Conservation (phyloP, 2,113 vertebrate species). For the Bungarus multicinctus region DNA sequence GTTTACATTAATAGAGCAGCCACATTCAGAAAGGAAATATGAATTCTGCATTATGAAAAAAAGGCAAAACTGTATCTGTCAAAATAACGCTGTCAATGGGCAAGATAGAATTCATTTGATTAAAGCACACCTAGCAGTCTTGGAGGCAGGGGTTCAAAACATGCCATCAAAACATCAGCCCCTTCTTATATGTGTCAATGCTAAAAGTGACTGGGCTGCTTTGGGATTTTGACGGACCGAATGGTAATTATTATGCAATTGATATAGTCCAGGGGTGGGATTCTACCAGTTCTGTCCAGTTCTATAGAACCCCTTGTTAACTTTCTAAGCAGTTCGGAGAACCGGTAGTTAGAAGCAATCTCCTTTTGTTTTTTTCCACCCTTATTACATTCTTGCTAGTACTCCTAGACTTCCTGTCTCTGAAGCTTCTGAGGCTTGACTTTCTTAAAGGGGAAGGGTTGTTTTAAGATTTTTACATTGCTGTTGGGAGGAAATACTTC, state of each 20-base stretch:
- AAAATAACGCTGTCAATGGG: not conserved
- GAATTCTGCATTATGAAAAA: not conserved
- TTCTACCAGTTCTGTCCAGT: no score
- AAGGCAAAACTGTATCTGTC: not conserved
- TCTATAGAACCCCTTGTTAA: no score
- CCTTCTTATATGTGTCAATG: not conserved
- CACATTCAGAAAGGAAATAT: not conserved
- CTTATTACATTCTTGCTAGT: no score
- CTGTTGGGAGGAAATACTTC: no score
- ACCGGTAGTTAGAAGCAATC: no score
- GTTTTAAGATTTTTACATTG: no score
- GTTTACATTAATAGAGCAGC: not conserved
- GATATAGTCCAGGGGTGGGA: not conserved
- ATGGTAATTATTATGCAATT: not conserved
- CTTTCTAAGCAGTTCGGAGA: no score
- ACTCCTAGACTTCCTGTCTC: no score
- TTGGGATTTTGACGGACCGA: not conserved
- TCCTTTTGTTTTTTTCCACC: no score
- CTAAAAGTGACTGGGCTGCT: not conserved
- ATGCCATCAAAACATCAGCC: not conserved
- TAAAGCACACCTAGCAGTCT: not conserved
- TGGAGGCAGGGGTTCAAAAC: not conserved
- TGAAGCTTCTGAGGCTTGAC: no score
- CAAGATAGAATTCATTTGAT: not conserved
- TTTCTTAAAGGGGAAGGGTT: no score